Conservation (phyloP, 1,140 invertebrate genomes). For the Conus betulinus region DNA sequence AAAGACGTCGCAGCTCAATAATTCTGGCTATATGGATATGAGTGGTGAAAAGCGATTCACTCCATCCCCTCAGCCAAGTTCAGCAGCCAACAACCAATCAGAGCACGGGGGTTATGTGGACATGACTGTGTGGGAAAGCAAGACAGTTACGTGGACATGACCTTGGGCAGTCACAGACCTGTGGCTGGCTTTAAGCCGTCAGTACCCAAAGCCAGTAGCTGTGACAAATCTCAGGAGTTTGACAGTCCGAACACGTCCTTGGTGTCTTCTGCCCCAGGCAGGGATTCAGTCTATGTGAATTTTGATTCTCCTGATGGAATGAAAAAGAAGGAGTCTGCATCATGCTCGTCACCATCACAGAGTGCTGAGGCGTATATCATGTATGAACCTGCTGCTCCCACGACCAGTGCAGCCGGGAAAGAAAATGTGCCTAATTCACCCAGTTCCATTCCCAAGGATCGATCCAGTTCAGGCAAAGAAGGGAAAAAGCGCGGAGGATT, state of each 20-base stretch:
- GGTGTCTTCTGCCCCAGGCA: neutral
- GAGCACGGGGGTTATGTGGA: slow-evolving; percentile 54
- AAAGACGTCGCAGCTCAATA: slow-evolving; percentile 44
- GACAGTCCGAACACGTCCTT: neutral
- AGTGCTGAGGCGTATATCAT: slow-evolving; percentile 45
- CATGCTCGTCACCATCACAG: neutral
- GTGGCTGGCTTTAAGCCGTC: neutral
- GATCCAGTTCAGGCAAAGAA: slow-evolving; percentile 5
- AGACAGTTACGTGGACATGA: neutral
- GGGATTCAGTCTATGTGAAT: slow-evolving; percentile 23
- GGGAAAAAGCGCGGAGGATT: slow-evolving; percentile 24
- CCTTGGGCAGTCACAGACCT: slow-evolving; percentile 21
- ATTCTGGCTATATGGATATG: slow-evolving; percentile 59
- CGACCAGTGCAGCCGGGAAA: neutral
- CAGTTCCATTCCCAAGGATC: neutral
- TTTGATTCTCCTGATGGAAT: slow-evolving; percentile 30
- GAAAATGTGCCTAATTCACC: neutral
- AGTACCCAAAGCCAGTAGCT: slow-evolving; percentile 32
- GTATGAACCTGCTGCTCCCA: slow-evolving; percentile 24
- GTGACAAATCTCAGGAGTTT: slow-evolving; percentile 20
- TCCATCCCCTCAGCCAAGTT: slow-evolving; percentile 44
- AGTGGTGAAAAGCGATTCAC: slow-evolving; percentile 50
- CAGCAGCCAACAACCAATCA: slow-evolving; percentile 31
- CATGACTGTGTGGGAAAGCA: slow-evolving; percentile 58
- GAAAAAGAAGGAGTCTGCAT: neutral